Evolutionary conservation across 2,797 vertebrate genomes (phyloP), one percentile per base, ranked within the genome.

Genomic region (Xiphophorus birchmanni): DNA sequence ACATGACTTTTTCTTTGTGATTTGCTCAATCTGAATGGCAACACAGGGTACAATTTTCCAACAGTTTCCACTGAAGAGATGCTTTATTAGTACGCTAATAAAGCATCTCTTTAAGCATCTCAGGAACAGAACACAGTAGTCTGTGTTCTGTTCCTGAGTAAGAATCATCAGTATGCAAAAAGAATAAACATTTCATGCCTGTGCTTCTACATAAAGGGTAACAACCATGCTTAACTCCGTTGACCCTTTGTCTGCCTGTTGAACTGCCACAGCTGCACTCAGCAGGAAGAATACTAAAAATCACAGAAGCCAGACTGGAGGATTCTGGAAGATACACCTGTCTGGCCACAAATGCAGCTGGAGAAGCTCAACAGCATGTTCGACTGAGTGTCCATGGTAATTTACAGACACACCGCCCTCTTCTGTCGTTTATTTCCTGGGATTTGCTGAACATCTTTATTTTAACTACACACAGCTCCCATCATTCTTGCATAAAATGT

Each of bases 321-420:
- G 97, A 99, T 78, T 96, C 97, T 85, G 99, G 97, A 85, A 96
- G 80, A 90, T 99, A 99, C 88, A 97, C 97, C 6, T 99, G 99
- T 73, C 96, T 99, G 90, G 98, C 98, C 85, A 99, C 98, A 77
- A 99, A 97, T 37, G 97, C 97, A 1, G 99, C 98, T 12, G 99
- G 99, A 77, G 99, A 99, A 93, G 94, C 96, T 5, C 97, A 99
- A 32, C 96, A 98, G 85, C 96, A 96, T 84, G 63, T 96, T 80
- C 95, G 86, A 67, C 94, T 99, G 84, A 96, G 94, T 48, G 97
- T 99, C 81, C 97, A 99, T 18, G 99, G 99, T 99, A 98, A 95
- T 83, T 10, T 2, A 37, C 44, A 56, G 37, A 90, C 5, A 83
- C 65, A 83, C 69, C 82, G 42, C 80, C n/a, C 63, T 69, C 71